Conservation (phyloP, 2,888 invertebrate species). For the Lycaena phlaeas region DNA sequence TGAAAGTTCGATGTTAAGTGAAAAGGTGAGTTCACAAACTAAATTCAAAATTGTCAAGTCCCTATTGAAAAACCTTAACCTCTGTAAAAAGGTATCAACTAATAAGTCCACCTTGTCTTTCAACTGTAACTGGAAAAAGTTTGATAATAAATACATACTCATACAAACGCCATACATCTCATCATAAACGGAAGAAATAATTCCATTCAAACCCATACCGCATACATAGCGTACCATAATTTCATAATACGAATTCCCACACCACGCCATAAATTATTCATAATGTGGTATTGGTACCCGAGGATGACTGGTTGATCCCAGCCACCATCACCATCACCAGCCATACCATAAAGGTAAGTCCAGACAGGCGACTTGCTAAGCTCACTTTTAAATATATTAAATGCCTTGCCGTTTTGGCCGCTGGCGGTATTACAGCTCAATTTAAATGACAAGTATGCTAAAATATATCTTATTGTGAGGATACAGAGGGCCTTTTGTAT, state of each 20-base stretch:
- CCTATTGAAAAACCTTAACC: no score
- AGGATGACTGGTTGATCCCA: constrained; percentile 31
- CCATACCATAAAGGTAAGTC: constrained; percentile 16
- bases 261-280: constrained; percentile 10
- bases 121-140: no score
- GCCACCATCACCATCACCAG: constrained; percentile 21
- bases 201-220: no score
- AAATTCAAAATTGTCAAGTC: no score
- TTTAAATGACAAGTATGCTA: neutral
- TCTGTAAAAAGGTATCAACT: no score
- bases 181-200: no score
- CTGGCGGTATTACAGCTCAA: constrained; percentile 22
- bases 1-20: no score
- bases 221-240: no score
- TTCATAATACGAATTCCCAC: neutral
- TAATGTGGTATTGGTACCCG: constrained; percentile 29
- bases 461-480: neutral
- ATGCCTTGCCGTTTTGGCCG: constrained; percentile 16
- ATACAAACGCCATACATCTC: no score
- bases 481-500: neutral
- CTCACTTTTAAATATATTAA: constrained; percentile 14
- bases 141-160: no score
- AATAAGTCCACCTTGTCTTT: no score
- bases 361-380: constrained; percentile 6
- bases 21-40: no score